phyloP scores from a whole-genome alignment of 2,888 invertebrate genomes.

The Eupsilia transversa region DNA sequence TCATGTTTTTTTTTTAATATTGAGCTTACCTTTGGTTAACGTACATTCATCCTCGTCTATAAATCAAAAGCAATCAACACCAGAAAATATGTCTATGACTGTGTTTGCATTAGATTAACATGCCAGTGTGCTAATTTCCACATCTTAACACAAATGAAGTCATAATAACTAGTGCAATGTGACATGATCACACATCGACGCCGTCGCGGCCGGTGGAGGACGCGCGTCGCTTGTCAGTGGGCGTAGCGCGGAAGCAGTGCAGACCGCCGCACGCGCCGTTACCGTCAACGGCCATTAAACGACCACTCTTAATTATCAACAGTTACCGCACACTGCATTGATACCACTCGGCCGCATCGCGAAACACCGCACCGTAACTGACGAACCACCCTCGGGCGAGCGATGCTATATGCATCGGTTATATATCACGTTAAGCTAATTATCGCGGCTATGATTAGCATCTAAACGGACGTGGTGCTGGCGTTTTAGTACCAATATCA shows the following conservation, averaged over 20 bases:
- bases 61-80: neutral
- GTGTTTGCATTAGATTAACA: neutral
- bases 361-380: slow-evolving; percentile 73
- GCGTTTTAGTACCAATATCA: slow-evolving; percentile 36
- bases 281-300: slow-evolving; percentile 84
- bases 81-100: neutral
- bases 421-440: slow-evolving; percentile 56
- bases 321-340: slow-evolving; percentile 82
- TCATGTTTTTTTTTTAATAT: neutral
- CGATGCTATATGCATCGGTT: slow-evolving; percentile 51
- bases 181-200: slow-evolving; percentile 60
- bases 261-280: slow-evolving; percentile 83
- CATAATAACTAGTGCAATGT: slow-evolving; percentile 24
- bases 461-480: slow-evolving; percentile 11
- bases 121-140: slow-evolving; percentile 1
- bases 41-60: neutral
- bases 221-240: slow-evolving; percentile 72
- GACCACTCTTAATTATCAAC: slow-evolving; percentile 89
- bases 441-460: slow-evolving; percentile 46
- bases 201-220: slow-evolving; percentile 65
- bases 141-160: slow-evolving; percentile 33
- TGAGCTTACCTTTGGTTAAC: neutral
- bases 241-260: slow-evolving; percentile 83
- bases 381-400: slow-evolving; percentile 66
- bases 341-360: slow-evolving; percentile 74